phyloP scores from a whole-genome alignment of 1,140 invertebrate genomes.

The Apolygus lucorum region DNA sequence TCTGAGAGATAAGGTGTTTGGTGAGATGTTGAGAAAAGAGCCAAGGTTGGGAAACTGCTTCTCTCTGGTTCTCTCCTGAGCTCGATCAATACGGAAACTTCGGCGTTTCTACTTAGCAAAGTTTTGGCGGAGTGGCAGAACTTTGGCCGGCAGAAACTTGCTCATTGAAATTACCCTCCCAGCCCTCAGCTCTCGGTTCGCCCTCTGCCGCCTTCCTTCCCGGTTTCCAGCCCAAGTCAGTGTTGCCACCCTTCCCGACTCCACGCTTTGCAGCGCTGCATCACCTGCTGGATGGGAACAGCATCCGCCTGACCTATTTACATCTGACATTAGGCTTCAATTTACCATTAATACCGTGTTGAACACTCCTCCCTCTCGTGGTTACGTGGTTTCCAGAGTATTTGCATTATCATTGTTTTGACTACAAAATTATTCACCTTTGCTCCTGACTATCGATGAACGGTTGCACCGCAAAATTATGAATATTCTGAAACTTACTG shows the following conservation, averaged over 20 bases:
- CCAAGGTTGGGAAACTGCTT: conserved; percentile 8
- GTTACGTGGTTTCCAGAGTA: neutral
- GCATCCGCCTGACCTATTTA: neutral
- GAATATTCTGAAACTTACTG: too few species aligned
- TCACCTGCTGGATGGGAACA: neutral
- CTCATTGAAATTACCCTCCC: conserved; percentile 27
- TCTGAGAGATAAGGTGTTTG: conserved; percentile 9
- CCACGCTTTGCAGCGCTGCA: neutral
- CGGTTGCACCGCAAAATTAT: too few species aligned
- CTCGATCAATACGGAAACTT: conserved; percentile 28
- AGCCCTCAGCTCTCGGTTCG: neutral
- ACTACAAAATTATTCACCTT: too few species aligned
- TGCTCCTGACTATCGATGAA: too few species aligned
- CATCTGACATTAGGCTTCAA: neutral
- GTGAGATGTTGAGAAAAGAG: conserved; percentile 13
- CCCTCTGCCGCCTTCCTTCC: neutral
- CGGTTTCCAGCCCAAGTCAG: neutral
- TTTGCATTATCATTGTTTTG: too few species aligned
- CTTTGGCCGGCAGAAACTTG: conserved; percentile 26
- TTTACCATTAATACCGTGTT: neutral
- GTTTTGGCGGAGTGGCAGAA: conserved; percentile 23
- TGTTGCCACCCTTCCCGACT: neutral
- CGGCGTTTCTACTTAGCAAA: conserved; percentile 28
- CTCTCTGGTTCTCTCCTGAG: conserved; percentile 12
- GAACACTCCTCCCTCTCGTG: neutral